Conservation (phyloP, 2,888 invertebrate genomes). For the Oscheius sp. region DNA sequence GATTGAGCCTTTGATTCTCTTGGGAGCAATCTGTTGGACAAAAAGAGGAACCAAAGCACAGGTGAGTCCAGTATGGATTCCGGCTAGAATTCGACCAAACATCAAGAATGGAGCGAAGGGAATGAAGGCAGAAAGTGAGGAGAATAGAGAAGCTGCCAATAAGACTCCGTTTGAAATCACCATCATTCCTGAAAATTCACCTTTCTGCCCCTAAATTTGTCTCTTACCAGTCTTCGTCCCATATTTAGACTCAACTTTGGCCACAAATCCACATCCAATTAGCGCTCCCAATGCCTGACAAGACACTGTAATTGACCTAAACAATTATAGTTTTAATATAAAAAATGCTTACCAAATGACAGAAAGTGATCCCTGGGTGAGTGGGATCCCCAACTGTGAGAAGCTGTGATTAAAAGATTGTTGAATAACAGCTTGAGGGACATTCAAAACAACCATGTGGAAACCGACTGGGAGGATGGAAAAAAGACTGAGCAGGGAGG, state of each 20-base stretch:
- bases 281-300: conserved; percentile 62
- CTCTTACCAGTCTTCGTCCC: conserved; percentile 47
- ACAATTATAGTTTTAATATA: background rate
- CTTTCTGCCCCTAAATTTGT: background rate
- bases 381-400: conserved; percentile 34
- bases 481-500: conserved; percentile 38
- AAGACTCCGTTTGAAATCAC: conserved; percentile 39
- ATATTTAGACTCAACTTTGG: conserved; percentile 36
- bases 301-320: conserved; percentile 55
- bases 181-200: conserved; percentile 40
- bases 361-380: conserved; percentile 35
- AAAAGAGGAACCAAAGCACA: conserved; percentile 61
- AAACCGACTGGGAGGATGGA: conserved; percentile 56
- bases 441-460: conserved; percentile 63
- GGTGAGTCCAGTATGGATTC: conserved; percentile 55
- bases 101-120: conserved; percentile 47
- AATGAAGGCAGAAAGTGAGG: conserved; percentile 40
- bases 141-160: conserved; percentile 35
- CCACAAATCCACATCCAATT: conserved; percentile 54
- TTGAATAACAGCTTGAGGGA: conserved; percentile 58
- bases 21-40: conserved; percentile 61
- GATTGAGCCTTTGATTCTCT: conserved; percentile 59
- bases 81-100: conserved; percentile 46
- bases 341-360: conserved; percentile 44
- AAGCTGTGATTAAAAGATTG: conserved; percentile 39